Evolutionary conservation across 1,140 invertebrate species (phyloP).

Genomic region (Bombus pyrosoma): DNA sequence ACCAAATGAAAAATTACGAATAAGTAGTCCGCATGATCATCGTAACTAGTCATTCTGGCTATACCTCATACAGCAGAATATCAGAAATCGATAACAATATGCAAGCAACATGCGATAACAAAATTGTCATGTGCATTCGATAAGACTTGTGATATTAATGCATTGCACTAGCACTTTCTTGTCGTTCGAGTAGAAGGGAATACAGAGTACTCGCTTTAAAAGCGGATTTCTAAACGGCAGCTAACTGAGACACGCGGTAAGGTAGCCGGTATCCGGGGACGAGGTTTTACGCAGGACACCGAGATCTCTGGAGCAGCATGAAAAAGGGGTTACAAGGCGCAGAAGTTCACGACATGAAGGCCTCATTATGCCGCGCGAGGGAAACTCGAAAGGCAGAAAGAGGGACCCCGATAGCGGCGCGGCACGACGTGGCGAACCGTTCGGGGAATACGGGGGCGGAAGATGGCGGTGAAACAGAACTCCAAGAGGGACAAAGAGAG

Average conservation of each 20-base stretch:
- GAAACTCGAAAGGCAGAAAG: slow-evolving; percentile 37
- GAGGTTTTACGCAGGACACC: slow-evolving; percentile 46
- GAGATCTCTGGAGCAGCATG: not conserved
- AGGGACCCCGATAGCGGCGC: not conserved
- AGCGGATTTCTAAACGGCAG: slow-evolving; percentile 9
- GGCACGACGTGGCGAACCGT: slow-evolving; percentile 4
- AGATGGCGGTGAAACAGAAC: not conserved
- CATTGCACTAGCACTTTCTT: no score
- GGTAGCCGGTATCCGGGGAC: slow-evolving; percentile 7
- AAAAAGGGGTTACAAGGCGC: slow-evolving; percentile 59
- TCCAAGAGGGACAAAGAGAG: not conserved
- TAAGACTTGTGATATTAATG: no score
- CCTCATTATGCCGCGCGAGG: slow-evolving; percentile 73
- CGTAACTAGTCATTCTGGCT: no score
- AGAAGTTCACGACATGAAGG: slow-evolving; percentile 74
- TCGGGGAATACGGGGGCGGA: slow-evolving; percentile 17
- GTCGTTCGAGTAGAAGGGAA: no score
- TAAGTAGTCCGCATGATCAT: no score
- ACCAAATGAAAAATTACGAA: no score
- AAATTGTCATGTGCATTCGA: no score
- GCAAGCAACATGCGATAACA: no score
- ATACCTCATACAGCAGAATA: no score
- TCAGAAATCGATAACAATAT: no score
- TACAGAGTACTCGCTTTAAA: no score
- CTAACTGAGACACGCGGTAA: not conserved